These are phyloP conservation scores for Drosophila sp. DNA, from an alignment of 1,140 invertebrate genomes.

Conservation along the genomic window DNA sequence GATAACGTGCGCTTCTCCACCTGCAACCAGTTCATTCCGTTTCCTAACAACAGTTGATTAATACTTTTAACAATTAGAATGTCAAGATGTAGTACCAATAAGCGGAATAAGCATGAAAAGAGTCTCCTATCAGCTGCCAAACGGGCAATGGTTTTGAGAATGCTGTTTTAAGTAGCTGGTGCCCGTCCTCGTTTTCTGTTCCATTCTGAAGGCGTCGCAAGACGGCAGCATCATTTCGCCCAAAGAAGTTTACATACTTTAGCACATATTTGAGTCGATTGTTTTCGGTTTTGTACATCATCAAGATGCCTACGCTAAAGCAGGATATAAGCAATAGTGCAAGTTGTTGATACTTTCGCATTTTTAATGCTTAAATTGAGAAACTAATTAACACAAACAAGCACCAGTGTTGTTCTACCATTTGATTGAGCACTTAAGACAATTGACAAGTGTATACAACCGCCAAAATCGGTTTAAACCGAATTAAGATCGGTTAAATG, in stretches of 20 bases:
- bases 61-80: background rate
- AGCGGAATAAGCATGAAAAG: constrained; percentile 86
- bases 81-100: constrained; percentile 70
- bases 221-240: constrained; percentile 83
- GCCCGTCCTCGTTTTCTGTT: constrained; percentile 58
- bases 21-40: constrained; percentile 78
- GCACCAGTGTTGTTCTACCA: constrained; percentile 15
- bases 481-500: no score
- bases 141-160: constrained; percentile 85
- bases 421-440: background rate
- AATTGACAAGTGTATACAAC: background rate
- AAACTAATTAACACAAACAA: constrained; percentile 5
- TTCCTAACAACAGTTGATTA: constrained; percentile 38
- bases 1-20: constrained; percentile 68
- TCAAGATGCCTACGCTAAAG: constrained; percentile 87
- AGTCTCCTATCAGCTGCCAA: constrained; percentile 86
- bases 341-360: constrained; percentile 90
- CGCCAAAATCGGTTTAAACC: no score
- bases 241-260: constrained; percentile 90
- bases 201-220: constrained; percentile 71
- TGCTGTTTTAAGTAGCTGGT: constrained; percentile 43
- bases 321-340: constrained; percentile 87
- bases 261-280: constrained; percentile 89
- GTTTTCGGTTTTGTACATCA: constrained; percentile 90
- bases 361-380: constrained; percentile 64